Base-by-base conservation (phyloP, 2,888 invertebrate species). In the Netelia fuscicornis region DNA sequence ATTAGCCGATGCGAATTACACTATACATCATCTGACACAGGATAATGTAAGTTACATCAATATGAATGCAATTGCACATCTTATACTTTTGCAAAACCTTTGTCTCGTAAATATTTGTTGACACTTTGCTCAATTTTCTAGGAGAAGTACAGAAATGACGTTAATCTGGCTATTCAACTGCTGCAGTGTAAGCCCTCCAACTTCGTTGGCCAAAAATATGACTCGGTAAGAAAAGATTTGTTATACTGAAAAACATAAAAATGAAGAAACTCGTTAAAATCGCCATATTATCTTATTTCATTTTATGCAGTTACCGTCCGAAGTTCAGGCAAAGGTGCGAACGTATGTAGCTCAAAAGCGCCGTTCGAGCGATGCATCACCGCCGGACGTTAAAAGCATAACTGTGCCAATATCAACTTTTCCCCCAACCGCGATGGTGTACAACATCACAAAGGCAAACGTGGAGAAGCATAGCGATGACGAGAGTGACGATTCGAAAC, bases 151-250 rank as follows among this genome's bases (percentile, higher is more conserved):
- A 97, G 98, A 93, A 97, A 97, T 92, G 99, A 99, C 93, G 98
- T 98, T 93, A 98, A 97, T 94, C 94, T 98, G 92, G 98, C 98
- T 85, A 98, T 98, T 89, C 98, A 98, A 94, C 95, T 99, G 90
- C 95, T 99, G 76, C 98, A 99, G 93, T 98, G 98, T 94, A 98
- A 98, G 93, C 98, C 98, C 88, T 97, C 98, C 88, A 98, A 98
- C 94, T 99, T 98, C 95, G 97, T 98, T 85, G 96, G 98, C 64
- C 98, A 98, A 92, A 98, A 97, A 94, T 96, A 98, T 91, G 98
- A 98, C 93, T 96, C 97, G 94, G 98, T 98, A 95, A 96, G 97
- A 96, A 89, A 85, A 37, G 8, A 1, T 37, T 37, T 5, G 3
- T 5, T 6, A 37, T 1, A 1, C 6, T 1, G 6, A 37, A 6